Evolutionary conservation across 2,113 vertebrate genomes (phyloP), one percentile per base, ranked within the genome.

Genomic region (Charina bottae): DNA sequence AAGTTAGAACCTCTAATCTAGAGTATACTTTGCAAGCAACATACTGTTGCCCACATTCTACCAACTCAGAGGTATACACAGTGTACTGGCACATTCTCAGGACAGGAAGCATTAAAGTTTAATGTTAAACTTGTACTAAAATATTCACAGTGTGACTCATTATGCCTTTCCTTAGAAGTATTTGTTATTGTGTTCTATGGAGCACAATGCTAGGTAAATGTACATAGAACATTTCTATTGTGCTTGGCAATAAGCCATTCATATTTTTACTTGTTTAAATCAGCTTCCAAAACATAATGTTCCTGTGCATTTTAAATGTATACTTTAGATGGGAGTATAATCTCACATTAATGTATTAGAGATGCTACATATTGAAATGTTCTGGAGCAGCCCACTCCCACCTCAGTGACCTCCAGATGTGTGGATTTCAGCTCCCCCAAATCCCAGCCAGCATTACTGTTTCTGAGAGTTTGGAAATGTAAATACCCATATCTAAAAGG

Each of bases 181-280:
- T 33, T 24, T 58, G n/a, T 12, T 49, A 37, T 21, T 12, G 19
- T 15, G 19, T 15, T 89, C 49, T 5, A 49, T 89, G 62, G 62
- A 33, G n/a, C 6, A 7, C 64, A 37, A 23, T 24, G 64, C 3
- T 24, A 33, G 15, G 60, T 33, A 54, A 53, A 15, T n/a, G 12
- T 37, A 21, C 17, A 55, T 53, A 21, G 28, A 11, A n/a, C 9
- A 78, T 78, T 78, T 78, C 33, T 88, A 60, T n/a, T n/a, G 42
- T 24, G 11, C 83, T 42, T 17, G 49, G 89, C 49, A 49, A 49
- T 21, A 4, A 1, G 15, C 46, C 49, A 6, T 68, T 91, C 91
- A 91, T 13, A 87, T 4, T 87, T 94, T 26, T 59, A 89, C 55
- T 72, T 78, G 33, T 78, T 78, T 78, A 78, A 21, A 42, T 78